Base-by-base conservation (phyloP, 1,140 invertebrate species). In the Drosophila cardini region DNA sequence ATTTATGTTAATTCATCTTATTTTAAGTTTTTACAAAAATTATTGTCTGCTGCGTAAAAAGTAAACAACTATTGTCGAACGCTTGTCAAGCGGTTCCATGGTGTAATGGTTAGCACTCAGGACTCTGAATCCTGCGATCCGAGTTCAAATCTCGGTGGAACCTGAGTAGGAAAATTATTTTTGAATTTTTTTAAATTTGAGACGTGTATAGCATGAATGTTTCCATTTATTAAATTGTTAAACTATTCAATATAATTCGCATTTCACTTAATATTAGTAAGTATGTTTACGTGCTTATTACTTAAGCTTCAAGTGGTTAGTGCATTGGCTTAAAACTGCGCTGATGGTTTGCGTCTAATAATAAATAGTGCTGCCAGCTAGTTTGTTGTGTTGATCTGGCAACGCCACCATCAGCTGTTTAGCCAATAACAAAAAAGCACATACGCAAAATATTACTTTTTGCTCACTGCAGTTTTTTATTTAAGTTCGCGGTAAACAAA, bases 61-160 rank as follows among this genome's bases (percentile, higher is more conserved):
- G n/a, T 60, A 30, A 32, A 26, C n/a, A 7, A 60, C 5, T 45
- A 45, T 58, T 32, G 42, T 4, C 42, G 9, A 5, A 0, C 2
- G 11, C 36, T 40, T n/a, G 13, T 0, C 68, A 30, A 30, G 60
- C 11, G 80, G 80, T 83, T 83, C 95, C 94, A 96, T 96, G 96
- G 96, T 96, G 96, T 96, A 96, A 96, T 96, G 96, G 96, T 96
- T 95, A 96, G 96, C 95, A 96, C 95, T 96, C 95, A 96, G 96
- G 96, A 96, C 95, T 96, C 94, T 96, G 95, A 96, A 96, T 96
- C 96, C 95, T 96, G 95, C 95, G 95, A 96, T 96, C 95, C 95
- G 95, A 96, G 95, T 96, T 96, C 95, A 95, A 96, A 95, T 96
- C 95, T 96, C 95, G 95, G 95, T 95, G 95, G 95, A 94, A 95